These are phyloP conservation scores for Anodontia alba DNA, from an alignment of 2,888 invertebrate genomes.

Conservation along the genomic window DNA sequence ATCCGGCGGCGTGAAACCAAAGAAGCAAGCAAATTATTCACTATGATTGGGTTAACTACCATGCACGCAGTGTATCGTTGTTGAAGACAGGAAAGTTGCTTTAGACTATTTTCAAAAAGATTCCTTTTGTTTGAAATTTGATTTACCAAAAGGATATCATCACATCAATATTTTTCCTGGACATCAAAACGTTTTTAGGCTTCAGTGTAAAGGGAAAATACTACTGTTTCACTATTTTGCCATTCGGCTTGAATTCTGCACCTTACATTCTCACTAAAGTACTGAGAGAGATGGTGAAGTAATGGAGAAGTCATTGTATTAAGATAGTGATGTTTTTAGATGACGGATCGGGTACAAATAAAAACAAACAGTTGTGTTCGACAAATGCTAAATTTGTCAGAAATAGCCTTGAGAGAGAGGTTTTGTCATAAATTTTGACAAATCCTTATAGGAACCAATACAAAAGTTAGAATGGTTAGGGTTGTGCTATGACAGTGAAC, in stretches of 20 bases:
- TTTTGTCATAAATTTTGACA: not conserved
- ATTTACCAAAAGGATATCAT: slow-evolving; percentile 39
- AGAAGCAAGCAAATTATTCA: too few species aligned
- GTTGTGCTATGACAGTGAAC: slow-evolving; percentile 3
- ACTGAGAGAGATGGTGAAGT: slow-evolving; percentile 40
- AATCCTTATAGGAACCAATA: not conserved
- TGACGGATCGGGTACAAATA: slow-evolving; percentile 29
- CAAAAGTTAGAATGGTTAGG: not conserved
- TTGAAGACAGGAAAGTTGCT: slow-evolving; percentile 49
- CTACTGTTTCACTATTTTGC: slow-evolving; percentile 31
- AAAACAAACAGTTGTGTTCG: not conserved
- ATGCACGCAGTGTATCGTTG: too few species aligned
- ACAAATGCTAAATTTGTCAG: slow-evolving; percentile 20
- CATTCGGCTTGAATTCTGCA: slow-evolving; percentile 32
- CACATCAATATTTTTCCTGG: slow-evolving; percentile 31
- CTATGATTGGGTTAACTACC: too few species aligned
- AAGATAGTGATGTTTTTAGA: slow-evolving; percentile 41
- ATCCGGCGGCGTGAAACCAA: too few species aligned
- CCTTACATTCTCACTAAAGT: slow-evolving; percentile 34
- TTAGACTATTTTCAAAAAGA: slow-evolving; percentile 38
- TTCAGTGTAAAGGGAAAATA: slow-evolving; percentile 30
- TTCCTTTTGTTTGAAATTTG: slow-evolving; percentile 35
- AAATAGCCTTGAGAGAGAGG: not conserved
- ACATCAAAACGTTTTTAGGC: slow-evolving; percentile 24
- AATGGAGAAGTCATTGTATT: slow-evolving; percentile 34